Evolutionary conservation across 2,113 vertebrate species (phyloP), one percentile per base, ranked within the genome.

Genomic region (Anguilla rostrata): DNA sequence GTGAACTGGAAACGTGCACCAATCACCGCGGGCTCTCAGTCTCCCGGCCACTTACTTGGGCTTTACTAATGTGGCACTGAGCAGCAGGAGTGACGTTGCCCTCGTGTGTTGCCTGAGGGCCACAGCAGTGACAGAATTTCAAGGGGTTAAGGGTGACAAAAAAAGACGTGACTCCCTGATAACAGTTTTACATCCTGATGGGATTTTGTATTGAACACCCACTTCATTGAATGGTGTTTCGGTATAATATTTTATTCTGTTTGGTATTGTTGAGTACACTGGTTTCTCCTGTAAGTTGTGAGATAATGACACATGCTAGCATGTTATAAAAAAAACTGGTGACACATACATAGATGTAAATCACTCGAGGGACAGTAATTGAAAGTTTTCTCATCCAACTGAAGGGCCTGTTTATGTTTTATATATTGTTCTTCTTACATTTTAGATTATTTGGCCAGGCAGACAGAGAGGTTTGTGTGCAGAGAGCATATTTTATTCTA

Each of bases 271-370:
- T 39, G 83, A 60, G 75, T 46, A 34, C 78, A 29, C 78, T 66
- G 39, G 41, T 84, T 85, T 84, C 40, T 79, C 39, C 80, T 87
- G 86, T 88, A 40, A 4, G 39, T 75, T 75, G 85, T 83, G 80
- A 29, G 41, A 84, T 80, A 79, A 80, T 80, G 85, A 83, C 88
- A 40, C 63, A 88, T 86, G 56, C 80, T 60, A 81, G 18, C 26
- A 20, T 88, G 87, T 84, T 78, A 81, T 86, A 12, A 39, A 57
- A n/a, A 66, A 26, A 66, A 22, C 60, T 66, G 18, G 22, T 26
- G 60, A 63, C 34, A 75, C 41, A 82, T 82, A 63, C 60, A 0
- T 49, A 86, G 39, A 86, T 87, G 78, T 88, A 88, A 87, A 90
- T 88, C 87, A 88, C 34, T 56, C 34, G 79, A 75, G 40, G 39